A percentile compares a stretch with the other conserved stretches of the same genome.
Evolutionary conservation across 1,140 invertebrate species (phyloP).

Genomic region (Anthonomus grandis): DNA sequence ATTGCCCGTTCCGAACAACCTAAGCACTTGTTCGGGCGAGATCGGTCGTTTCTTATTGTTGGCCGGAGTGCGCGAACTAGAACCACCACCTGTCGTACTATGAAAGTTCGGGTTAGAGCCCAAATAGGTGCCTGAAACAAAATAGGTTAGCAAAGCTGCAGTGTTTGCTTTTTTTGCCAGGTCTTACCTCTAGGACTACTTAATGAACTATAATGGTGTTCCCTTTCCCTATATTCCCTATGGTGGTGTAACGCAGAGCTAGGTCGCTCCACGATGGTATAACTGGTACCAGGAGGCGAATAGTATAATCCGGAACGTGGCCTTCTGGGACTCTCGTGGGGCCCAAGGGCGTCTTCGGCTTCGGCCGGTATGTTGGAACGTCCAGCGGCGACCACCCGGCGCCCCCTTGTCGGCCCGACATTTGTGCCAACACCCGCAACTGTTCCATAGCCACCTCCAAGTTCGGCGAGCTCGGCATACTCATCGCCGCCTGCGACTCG

Average conservation of each 20-base stretch:
- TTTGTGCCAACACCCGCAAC: constrained; percentile 52
- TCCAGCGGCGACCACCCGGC: constrained; percentile 42
- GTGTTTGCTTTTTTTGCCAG: background rate
- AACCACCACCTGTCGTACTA: no score
- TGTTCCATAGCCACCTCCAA: constrained; percentile 49
- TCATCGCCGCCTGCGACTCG: constrained; percentile 54
- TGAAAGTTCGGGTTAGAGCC: constrained; percentile 56
- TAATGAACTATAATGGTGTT: constrained; percentile 50
- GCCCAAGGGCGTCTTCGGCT: constrained; percentile 49
- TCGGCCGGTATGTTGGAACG: constrained; percentile 47
- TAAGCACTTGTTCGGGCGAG: constrained; percentile 73
- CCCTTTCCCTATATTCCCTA: constrained; percentile 46
- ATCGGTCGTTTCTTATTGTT: constrained; percentile 67
- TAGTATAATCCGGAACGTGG: constrained; percentile 62
- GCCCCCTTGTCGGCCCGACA: constrained; percentile 44
- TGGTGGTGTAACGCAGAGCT: constrained; percentile 69
- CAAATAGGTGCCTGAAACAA: constrained; percentile 57
- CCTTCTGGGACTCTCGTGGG: constrained; percentile 44
- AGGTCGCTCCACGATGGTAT: constrained; percentile 79
- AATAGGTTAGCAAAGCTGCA: background rate
- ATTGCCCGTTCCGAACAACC: constrained; percentile 57
- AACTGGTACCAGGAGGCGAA: constrained; percentile 71
- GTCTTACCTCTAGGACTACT: constrained; percentile 46
- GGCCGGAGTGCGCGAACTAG: constrained; percentile 38
- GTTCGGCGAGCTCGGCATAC: constrained; percentile 54